Evolutionary conservation across 1,140 invertebrate genomes (phyloP), one percentile per base, ranked within the genome.

Genomic region (Andrena cerasifolii): DNA sequence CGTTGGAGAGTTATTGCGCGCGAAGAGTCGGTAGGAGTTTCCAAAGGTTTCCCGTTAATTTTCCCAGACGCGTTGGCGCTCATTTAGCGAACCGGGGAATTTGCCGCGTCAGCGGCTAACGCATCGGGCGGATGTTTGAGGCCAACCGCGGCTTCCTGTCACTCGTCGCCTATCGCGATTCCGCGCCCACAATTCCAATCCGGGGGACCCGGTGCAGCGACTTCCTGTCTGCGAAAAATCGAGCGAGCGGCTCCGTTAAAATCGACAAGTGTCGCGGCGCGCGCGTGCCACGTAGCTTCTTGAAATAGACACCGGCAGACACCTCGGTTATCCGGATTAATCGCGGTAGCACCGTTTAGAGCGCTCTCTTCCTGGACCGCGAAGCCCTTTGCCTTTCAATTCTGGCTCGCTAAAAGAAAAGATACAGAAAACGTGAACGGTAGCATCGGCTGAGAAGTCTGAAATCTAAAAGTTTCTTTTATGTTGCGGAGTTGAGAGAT

Each of bases 101-200:
- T n/a, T 62, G 40, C 2, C 24, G 6, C 14, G 10, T 28, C 1
- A 3, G 16, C n/a, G 14, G 16, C 12, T 61, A 58, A 14, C 54
- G 8, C 10, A 28, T n/a, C 3, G 31, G 24, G 51, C 77, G 77
- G 70, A 65, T 49, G 40, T 49, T 74, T 8, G 14, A 33, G 31
- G n/a, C 49, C 14, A 28, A 21, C 31, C 24, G 47, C 77, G 33
- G 75, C 77, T 74, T 79, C 77, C 77, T 62, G 77, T 79, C 24
- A 10, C 36, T 31, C 63, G 65, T 40, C 58, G 36, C 28, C 26
- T 74, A 74, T 74, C 77, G 49, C 77, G 59, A 74, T 78, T 74
- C 73, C 53, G 63, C 73, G 28, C n/a, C 63, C 63, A 56, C 51
- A 16, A 47, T 73, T 36, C 45, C n/a, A 12, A n/a, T 14, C 67